A percentile compares a stretch with the other conserved stretches of the same genome.
phyloP scores from a whole-genome alignment of 92 coral and sea anemone genomes.

The Nematostella vectensis region DNA sequence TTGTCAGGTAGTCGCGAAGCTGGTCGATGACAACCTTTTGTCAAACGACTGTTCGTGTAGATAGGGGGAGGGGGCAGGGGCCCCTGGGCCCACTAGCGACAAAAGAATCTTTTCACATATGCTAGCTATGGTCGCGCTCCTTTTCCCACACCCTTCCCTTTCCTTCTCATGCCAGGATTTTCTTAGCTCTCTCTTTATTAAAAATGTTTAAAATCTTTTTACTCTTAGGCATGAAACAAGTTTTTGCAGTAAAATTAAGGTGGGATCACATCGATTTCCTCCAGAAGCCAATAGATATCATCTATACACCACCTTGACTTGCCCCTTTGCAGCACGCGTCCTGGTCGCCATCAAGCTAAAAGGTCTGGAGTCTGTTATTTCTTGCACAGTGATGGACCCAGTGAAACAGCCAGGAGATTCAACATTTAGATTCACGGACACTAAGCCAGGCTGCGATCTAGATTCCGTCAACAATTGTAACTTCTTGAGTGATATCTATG shows the following conservation, averaged over 20 bases:
- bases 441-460: slow-evolving; percentile 58
- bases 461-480: slow-evolving; percentile 69
- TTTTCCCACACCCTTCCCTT: too few species aligned
- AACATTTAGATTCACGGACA: slow-evolving; percentile 73
- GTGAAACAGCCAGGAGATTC: slow-evolving; percentile 25
- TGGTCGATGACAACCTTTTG: too few species aligned
- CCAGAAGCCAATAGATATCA: slow-evolving; percentile 77
- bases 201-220: too few species aligned
- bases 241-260: slow-evolving; percentile 45
- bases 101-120: too few species aligned
- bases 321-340: slow-evolving; percentile 86
- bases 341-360: slow-evolving; percentile 60
- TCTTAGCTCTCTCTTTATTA: too few species aligned
- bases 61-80: too few species aligned
- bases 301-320: slow-evolving; percentile 70
- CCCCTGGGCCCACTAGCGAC: too few species aligned
- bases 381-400: slow-evolving; percentile 71
- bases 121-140: too few species aligned
- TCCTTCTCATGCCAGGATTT: too few species aligned
- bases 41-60: too few species aligned
- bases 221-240: slow-evolving; percentile 1
- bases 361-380: slow-evolving; percentile 64
- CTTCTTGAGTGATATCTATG: slow-evolving; percentile 62
- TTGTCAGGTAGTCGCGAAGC: too few species aligned
- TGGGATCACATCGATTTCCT: slow-evolving; percentile 63